Base-by-base conservation (phyloP, 1,140 invertebrate species). In the Oreohelix idahoensis region DNA sequence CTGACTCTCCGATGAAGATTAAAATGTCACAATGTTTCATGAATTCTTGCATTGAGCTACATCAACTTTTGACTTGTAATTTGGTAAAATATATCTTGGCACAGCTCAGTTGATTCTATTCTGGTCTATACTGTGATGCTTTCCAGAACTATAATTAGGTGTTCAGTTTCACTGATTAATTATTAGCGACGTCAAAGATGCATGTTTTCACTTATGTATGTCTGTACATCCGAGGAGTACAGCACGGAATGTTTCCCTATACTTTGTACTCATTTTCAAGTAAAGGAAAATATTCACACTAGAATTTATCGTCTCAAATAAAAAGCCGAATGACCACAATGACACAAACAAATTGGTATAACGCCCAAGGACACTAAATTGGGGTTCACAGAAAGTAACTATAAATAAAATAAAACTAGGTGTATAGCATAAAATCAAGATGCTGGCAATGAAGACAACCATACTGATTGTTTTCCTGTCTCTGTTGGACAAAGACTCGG, bases 171-270 rank as follows among this genome's bases (percentile, higher is more conserved):
- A n/a, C n/a, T n/a, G n/a, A n/a, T n/a, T n/a, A n/a, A n/a, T n/a
- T n/a, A n/a, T n/a, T n/a, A n/a, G n/a, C n/a, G n/a, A n/a, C n/a
- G n/a, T n/a, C n/a, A n/a, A n/a, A n/a, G n/a, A n/a, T n/a, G n/a
- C n/a, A n/a, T n/a, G n/a, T n/a, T n/a, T n/a, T n/a, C n/a, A n/a
- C n/a, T n/a, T n/a, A n/a, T n/a, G n/a, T n/a, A n/a, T n/a, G n/a
- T n/a, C n/a, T n/a, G n/a, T n/a, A n/a, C n/a, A n/a, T n/a, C n/a
- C n/a, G n/a, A n/a, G n/a, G n/a, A n/a, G n/a, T n/a, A n/a, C n/a
- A n/a, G n/a, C n/a, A 45, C 63, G 32, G 23, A 78, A 78, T 35
- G 53, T 63, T 1, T 58, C 15, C 76, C 51, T 78, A 32, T 53
- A 78, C 15, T 39, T 53, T 0, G 49, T 39, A 29, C 76, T 78